Evolutionary conservation across 1,140 invertebrate species (phyloP).

Genomic region (Pogonomyrmex californicus): DNA sequence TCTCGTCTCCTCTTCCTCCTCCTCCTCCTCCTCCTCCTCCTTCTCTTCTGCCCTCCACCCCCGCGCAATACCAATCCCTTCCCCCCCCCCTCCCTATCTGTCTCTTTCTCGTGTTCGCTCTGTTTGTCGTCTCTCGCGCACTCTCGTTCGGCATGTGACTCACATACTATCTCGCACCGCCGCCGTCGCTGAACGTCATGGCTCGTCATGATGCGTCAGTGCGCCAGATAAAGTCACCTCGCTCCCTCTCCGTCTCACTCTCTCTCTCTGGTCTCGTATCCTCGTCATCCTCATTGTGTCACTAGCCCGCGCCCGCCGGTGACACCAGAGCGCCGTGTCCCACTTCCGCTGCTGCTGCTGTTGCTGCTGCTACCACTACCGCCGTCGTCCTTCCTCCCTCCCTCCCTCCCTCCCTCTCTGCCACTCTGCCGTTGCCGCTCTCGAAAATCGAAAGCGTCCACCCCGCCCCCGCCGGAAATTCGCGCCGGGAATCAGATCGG

Average conservation of each 20-base stretch:
- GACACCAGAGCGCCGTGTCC: conserved; percentile 69
- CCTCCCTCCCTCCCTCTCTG: conserved; percentile 61
- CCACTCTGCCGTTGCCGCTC: conserved; percentile 9
- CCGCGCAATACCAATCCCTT: conserved; percentile 29
- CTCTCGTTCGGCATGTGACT: conserved; percentile 70
- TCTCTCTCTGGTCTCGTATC: conserved; percentile 50
- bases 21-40: conserved; percentile 49
- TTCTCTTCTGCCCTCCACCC: conserved; percentile 1
- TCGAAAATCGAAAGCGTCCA: conserved; percentile 60
- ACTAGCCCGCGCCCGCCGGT: conserved; percentile 57
- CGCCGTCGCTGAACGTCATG: conserved; percentile 60
- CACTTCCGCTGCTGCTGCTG: conserved; percentile 51
- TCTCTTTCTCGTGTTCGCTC: conserved; percentile 12
- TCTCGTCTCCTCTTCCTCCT: conserved; percentile 45
- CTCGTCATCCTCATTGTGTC: conserved; percentile 74
- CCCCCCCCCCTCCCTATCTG: conserved; percentile 46
- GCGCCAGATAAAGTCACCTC: conserved; percentile 77
- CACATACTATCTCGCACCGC: conserved; percentile 65
- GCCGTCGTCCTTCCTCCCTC: conserved; percentile 65
- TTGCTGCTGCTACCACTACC: not conserved
- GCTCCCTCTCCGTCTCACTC: conserved; percentile 44
- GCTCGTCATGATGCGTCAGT: conserved; percentile 78
- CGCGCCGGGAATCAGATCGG: conserved; percentile 54
- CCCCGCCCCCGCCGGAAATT: conserved; percentile 43
- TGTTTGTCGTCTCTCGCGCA: conserved; percentile 34